Base-by-base conservation (phyloP, 2,113 vertebrate genomes). In the Pongo pygmaeus region DNA sequence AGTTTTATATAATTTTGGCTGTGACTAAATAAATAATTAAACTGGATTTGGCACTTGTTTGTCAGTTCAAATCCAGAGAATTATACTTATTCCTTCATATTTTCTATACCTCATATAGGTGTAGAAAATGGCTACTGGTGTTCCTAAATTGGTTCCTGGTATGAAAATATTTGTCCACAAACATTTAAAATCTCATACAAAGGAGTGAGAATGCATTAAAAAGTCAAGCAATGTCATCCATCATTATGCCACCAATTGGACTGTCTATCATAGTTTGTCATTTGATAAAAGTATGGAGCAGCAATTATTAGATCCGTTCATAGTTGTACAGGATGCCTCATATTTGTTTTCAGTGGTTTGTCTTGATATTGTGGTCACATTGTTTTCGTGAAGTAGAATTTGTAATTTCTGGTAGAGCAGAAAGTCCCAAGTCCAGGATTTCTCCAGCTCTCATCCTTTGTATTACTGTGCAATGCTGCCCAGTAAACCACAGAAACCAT, bases 11-110 rank as follows among this genome's bases (percentile, higher is more conserved):
- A 69, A 86, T 91, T 93, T 93, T 87, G 40, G 2, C 35, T 74
- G 17, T 80, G 52, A 95, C 23, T 9, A 91, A 90, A 87, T 94
- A 90, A 46, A 72, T 91, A 79, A 83, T 43, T 69, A 85, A 70
- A n/a, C 18, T 80, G 35, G n/a, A 9, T 74, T 94, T 95, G 83
- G 30, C n/a, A 84, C 38, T 96, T 30, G 16, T 40, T n/a, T 89
- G 27, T 80, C 59, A 94, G 89, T 23, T 50, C 1, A 95, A 85
- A 78, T 78, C 9, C 32, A 92, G 32, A 86, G 11, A 80, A 72
- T 87, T 96, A 27, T 43, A 86, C n/a, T 50, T n/a, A 55, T 69
- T 61, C 43, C 74, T 55, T 93, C 6, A 77, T n/a, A 7, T 94
- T 91, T 93, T 89, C 30, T 86, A 5, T 78, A 70, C 7, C 17